Evolutionary conservation across 2,888 invertebrate species (phyloP).

Genomic region (Scaptodrosophila latifasciaeformis): DNA sequence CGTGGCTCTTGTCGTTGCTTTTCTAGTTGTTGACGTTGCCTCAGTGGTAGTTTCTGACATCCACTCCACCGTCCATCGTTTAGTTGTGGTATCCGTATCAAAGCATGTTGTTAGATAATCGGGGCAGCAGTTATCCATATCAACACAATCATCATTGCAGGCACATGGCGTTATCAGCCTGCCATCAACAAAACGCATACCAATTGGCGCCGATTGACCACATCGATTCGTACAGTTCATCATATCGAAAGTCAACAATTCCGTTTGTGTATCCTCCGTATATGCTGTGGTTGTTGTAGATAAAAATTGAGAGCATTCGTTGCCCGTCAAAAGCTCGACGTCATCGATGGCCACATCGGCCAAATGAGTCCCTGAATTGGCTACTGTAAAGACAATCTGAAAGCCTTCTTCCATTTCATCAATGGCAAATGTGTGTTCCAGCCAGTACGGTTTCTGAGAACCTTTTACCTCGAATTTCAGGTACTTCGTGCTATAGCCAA

Average conservation of each 20-base stretch:
- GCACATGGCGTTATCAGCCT: conserved; percentile 76
- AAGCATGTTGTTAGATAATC: conserved; percentile 77
- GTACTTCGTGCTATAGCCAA: conserved; percentile 54
- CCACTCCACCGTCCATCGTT: not conserved
- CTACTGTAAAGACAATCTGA: conserved; percentile 86
- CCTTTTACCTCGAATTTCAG: conserved; percentile 80
- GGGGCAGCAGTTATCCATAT: conserved; percentile 79
- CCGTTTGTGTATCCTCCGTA: conserved; percentile 26
- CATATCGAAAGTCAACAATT: conserved; percentile 61
- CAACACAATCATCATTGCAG: conserved; percentile 78
- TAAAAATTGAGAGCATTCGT: conserved; percentile 47
- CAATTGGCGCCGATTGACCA: not conserved
- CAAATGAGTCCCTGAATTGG: conserved; percentile 80
- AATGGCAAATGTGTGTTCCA: conserved; percentile 76
- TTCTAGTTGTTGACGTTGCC: conserved; percentile 8
- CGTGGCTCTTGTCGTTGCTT: conserved; percentile 8
- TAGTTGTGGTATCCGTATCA: not conserved
- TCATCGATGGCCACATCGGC: conserved; percentile 91
- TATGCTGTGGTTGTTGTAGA: conserved; percentile 34
- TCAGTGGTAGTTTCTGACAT: conserved; percentile 7
- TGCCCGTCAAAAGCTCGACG: conserved; percentile 79
- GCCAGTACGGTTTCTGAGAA: conserved; percentile 84
- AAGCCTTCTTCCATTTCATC: conserved; percentile 74
- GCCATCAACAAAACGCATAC: not conserved
- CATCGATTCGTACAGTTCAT: conserved; percentile 61